Percentiles rank a stretch among this genome's conserved stretches.
Conservation (phyloP, 2,888 invertebrate species). For the Cordilura impudica region DNA sequence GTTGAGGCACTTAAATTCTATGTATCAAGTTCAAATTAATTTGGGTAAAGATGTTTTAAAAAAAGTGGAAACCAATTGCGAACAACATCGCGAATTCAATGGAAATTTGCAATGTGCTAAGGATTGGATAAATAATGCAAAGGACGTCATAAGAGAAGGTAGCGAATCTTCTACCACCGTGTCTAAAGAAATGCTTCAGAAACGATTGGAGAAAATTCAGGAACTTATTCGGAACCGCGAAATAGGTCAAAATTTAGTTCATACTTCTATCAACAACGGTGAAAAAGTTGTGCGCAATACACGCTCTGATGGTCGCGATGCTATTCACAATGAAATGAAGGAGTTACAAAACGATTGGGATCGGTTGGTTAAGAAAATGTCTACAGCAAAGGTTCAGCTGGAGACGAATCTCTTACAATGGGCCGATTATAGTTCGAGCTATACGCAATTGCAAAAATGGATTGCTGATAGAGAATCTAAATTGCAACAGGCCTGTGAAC, state of each 20-base stretch:
- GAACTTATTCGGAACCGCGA: constrained; percentile 89
- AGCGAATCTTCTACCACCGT: constrained; percentile 86
- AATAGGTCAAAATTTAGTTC: constrained; percentile 91
- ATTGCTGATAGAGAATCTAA: constrained; percentile 95
- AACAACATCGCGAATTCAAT: constrained; percentile 90
- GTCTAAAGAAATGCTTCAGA: constrained; percentile 90
- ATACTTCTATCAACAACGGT: constrained; percentile 91
- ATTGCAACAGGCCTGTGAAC: constrained; percentile 92
- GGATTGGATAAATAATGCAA: constrained; percentile 92
- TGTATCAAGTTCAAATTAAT: constrained; percentile 92
- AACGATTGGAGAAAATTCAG: constrained; percentile 87
- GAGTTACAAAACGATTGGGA: constrained; percentile 96
- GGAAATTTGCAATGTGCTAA: constrained; percentile 86
- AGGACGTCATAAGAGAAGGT: constrained; percentile 88
- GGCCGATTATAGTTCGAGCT: constrained; percentile 97
- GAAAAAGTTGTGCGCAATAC: constrained; percentile 93
- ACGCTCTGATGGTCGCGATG: constrained; percentile 91
- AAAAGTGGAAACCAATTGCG: constrained; percentile 92
- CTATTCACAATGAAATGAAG: constrained; percentile 90
- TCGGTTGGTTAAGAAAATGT: constrained; percentile 92
- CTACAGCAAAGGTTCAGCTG: constrained; percentile 92
- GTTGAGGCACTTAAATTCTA: constrained; percentile 89
- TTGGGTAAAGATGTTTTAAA: constrained; percentile 92
- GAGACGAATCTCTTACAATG: constrained; percentile 95
- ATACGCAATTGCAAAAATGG: constrained; percentile 95